Evolutionary conservation across 2,888 invertebrate species (phyloP).

Genomic region (Lepetodrilus schrolli): DNA sequence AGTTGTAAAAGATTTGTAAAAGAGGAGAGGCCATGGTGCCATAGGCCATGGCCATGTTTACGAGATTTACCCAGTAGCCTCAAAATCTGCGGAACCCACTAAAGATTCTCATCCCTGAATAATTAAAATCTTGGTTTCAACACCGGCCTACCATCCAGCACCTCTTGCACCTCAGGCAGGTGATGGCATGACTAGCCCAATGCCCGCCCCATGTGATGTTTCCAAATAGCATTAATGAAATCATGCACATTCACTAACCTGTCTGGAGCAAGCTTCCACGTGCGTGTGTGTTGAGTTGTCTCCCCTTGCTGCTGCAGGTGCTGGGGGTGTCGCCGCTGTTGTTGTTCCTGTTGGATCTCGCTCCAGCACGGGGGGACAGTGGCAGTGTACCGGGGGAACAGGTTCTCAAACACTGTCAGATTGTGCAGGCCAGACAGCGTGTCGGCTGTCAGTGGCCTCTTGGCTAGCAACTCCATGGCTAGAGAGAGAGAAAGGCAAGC

Average conservation of each 20-base stretch:
- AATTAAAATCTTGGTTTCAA: too few relatives aligned
- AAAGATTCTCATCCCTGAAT: too few relatives aligned
- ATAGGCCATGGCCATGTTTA: too few relatives aligned
- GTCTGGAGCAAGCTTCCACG: slow-evolving; percentile 91
- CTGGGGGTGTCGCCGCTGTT: slow-evolving; percentile 91
- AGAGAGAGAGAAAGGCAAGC: too few relatives aligned
- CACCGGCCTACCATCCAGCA: slow-evolving; percentile 77
- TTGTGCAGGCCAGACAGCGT: slow-evolving; percentile 82
- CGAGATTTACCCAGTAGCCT: too few relatives aligned
- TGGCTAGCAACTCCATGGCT: slow-evolving; percentile 71
- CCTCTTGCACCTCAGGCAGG: slow-evolving; percentile 90
- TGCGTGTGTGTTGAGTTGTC: slow-evolving; percentile 85
- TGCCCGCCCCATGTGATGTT: slow-evolving; percentile 80
- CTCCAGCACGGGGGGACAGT: slow-evolving; percentile 95
- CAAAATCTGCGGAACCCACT: too few relatives aligned
- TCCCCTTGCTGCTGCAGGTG: slow-evolving; percentile 82
- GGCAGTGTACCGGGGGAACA: slow-evolving; percentile 84
- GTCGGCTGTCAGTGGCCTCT: slow-evolving; percentile 78
- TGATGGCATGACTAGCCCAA: slow-evolving; percentile 93
- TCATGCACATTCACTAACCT: too few relatives aligned
- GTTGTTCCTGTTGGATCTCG: slow-evolving; percentile 91
- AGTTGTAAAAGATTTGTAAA: too few relatives aligned
- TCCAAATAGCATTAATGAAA: too few relatives aligned
- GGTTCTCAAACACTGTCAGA: slow-evolving; percentile 85
- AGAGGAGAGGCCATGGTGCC: too few relatives aligned